Evolutionary conservation across 2,888 invertebrate species (phyloP).

Genomic region (Eristalis tenax): DNA sequence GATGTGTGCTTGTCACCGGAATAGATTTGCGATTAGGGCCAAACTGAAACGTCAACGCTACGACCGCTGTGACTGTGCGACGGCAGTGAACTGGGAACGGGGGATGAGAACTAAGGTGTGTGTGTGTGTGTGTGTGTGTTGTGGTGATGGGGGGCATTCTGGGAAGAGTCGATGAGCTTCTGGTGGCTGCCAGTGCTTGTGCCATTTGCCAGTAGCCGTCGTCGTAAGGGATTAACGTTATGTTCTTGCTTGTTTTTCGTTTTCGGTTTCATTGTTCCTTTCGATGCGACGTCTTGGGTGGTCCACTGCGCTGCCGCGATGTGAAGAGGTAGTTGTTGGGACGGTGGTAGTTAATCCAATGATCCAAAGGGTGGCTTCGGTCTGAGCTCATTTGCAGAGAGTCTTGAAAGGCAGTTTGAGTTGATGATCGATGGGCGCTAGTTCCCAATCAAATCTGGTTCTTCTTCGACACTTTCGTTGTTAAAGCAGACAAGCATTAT

Average conservation of each 20-base stretch:
- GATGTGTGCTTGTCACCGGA: slow-evolving; percentile 40
- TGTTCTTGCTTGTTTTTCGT: background rate
- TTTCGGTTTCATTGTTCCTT: background rate
- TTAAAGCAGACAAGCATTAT: too few relatives aligned
- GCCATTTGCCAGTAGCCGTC: background rate
- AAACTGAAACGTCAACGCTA: slow-evolving; percentile 16
- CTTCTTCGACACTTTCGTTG: too few relatives aligned
- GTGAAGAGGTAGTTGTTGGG: background rate
- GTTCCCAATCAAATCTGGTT: too few relatives aligned
- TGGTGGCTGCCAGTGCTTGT: slow-evolving; percentile 31
- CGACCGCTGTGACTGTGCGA: background rate
- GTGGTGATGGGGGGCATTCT: background rate
- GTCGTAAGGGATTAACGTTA: background rate
- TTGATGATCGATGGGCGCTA: too few relatives aligned
- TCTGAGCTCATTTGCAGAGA: too few relatives aligned
- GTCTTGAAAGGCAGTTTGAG: too few relatives aligned
- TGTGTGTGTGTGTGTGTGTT: background rate
- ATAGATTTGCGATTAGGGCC: slow-evolving; percentile 45
- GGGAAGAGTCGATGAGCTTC: slow-evolving; percentile 5
- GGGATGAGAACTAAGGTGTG: background rate
- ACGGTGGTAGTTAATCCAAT: slow-evolving; percentile 10
- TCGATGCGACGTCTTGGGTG: slow-evolving; percentile 32
- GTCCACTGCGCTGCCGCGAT: background rate
- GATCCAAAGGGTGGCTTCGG: background rate
- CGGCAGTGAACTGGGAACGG: background rate